These are phyloP conservation scores for Eulemur rubriventer DNA, from an alignment of 2,797 vertebrate species.

Conservation along the genomic window DNA sequence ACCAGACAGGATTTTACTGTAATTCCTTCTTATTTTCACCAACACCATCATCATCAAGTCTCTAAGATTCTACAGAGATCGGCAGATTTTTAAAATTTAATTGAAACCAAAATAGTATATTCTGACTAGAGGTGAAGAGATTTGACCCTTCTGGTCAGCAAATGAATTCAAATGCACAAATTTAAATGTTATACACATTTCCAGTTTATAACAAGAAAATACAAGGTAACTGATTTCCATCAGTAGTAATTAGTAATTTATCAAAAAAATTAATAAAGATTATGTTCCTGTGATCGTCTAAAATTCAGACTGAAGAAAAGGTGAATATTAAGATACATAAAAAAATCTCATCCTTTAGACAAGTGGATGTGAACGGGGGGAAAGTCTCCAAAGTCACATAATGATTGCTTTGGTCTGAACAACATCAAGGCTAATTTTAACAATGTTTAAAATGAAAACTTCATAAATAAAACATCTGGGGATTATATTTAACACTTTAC, in stretches of 20 bases:
- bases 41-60: conserved; percentile 85
- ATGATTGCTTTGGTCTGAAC: conserved; percentile 74
- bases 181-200: conserved; percentile 46
- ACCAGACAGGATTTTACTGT: conserved; percentile 80
- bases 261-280: conserved; percentile 15
- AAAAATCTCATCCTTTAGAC: conserved; percentile 20
- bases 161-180: conserved; percentile 58
- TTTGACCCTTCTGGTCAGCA: conserved; percentile 49
- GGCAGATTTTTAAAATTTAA: conserved; percentile 82
- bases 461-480: conserved; percentile 87
- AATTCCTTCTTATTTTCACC: conserved; percentile 85
- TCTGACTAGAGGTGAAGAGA: conserved; percentile 65
- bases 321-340: not conserved
- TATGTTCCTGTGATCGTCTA: conserved; percentile 57
- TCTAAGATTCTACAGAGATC: conserved; percentile 86
- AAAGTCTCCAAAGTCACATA: conserved; percentile 58
- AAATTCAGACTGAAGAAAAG: conserved; percentile 47
- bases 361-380: not conserved
- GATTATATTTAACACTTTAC: conserved; percentile 82
- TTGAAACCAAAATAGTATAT: conserved; percentile 81
- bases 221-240: conserved; percentile 39
- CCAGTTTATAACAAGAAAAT: conserved; percentile 48
- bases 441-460: conserved; percentile 86
- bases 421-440: conserved; percentile 80
- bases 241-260: conserved; percentile 49